Base-by-base conservation (phyloP, 2,797 vertebrate genomes). In the Limosa lapponica region DNA sequence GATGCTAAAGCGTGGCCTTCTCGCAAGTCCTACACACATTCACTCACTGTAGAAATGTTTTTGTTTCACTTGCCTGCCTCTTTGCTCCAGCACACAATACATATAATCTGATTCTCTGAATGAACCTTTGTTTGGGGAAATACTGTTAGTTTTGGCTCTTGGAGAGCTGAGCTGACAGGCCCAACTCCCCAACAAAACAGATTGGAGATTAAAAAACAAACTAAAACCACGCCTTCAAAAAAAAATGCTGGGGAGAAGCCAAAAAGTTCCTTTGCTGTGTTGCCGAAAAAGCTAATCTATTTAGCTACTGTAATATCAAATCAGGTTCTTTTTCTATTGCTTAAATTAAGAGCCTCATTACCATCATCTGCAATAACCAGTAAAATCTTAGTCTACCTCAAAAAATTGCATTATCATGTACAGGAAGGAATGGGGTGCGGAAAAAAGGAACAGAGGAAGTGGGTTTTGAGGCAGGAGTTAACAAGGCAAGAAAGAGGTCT, bases 131-230 rank as follows among this genome's bases (percentile, higher is more conserved):
- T 98, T 97, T 58, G 77, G 81, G 88, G 70, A 74, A 92, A 96
- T 96, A 93, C 87, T 98, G 97, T 97, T 97, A 95, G 97, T 97
- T 96, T 98, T 98, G 98, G 98, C 98, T 97, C 91, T 69, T 81
- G 32, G 32, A 93, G 95, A 96, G 91, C 96, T 86, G 83, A 96
- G 93, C 70, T 96, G 96, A 91, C 94, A 96, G 78, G 64, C 94
- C 91, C 88, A 96, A 46, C 93, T 94, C 92, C 70, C 86, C 74
- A 94, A 1, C 88, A 96, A 94, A 95, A 95, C 72, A 88, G 82
- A 95, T 51, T 66, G 67, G 90, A 93, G 78, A 87, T 94, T 61
- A 90, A 92, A 96, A 96, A 95, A 75, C 86, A 91, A 95, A 95
- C 69, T 90, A 65, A 85, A 95, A 93, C 90, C 90, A 89, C 24